Base-by-base conservation (phyloP, 2,113 vertebrate species). In the Cololabis saira region DNA sequence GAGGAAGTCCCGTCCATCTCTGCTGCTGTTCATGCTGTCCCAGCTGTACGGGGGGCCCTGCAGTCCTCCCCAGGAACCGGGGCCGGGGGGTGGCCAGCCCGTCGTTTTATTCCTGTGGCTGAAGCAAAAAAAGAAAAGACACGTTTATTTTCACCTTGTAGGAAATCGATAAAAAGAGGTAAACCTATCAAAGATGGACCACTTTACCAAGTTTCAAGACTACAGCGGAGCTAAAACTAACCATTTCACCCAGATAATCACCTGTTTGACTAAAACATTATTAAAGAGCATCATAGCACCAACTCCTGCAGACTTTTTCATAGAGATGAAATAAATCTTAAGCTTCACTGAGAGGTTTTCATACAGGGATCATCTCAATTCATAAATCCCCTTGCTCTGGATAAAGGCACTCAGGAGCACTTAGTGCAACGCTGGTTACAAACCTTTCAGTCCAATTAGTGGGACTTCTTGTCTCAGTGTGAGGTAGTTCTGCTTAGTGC, bases 81-180 rank as follows among this genome's bases (percentile, higher is more conserved):
- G 92, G 67, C 84, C 81, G 10, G 96, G 94, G 67, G 96, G 95
- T 4, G 96, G 94, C 97, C 97, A 98, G 89, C 95, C 96, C 21
- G 96, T 93, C 76, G 96, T 93, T 91, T 98, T 98, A 72, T 92
- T 95, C 89, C 94, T 97, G 91, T 98, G 96, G 92, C 97, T 98
- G 83, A 49, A 85, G 77, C 8, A 40, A 1, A 74, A 30, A 64
- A 5, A 10, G 51, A 0, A n/a, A 13, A 12, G 17, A 27, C n/a
- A 37, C 33, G 10, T 37, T 7, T 11, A 37, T 27, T 27, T 27
- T 27, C 5, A 37, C 33, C 33, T 37, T 37, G 33, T 7, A 37
- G 30, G 30, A 30, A 30, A 3, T 30, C 3, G 4, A 30, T 3
- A 30, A 3, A 30, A 3, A 30, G 10, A 37, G 33, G 10, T 37